These are phyloP conservation scores for Nysson spinosus DNA, from an alignment of 2,888 invertebrate genomes.

Conservation along the genomic window DNA sequence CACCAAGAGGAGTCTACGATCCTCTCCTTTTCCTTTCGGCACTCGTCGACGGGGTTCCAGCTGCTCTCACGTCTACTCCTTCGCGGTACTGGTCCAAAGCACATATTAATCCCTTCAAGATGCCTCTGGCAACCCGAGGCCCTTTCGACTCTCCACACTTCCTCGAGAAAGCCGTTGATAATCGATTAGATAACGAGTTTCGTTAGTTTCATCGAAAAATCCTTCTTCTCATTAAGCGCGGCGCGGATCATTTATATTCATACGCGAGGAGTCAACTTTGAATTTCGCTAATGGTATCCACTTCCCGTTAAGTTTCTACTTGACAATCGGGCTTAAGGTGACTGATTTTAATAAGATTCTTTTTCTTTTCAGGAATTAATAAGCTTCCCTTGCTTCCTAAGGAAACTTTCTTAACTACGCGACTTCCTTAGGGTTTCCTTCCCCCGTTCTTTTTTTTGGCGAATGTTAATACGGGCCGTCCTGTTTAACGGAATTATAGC, in stretches of 20 bases:
- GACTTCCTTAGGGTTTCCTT: no score
- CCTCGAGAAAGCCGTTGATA: constrained; percentile 41
- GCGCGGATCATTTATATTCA: no score
- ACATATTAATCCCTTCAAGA: constrained; percentile 64
- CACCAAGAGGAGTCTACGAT: constrained; percentile 10
- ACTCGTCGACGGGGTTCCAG: constrained; percentile 50
- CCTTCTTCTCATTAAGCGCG: background rate
- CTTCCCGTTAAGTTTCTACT: background rate
- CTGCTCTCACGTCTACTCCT: constrained; percentile 47
- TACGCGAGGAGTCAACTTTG: constrained; percentile 13
- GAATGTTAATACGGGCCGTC: background rate
- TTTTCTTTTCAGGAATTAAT: constrained; percentile 9
- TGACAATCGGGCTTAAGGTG: no score
- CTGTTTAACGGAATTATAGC: background rate
- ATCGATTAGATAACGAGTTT: constrained; percentile 32
- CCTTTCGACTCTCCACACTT: background rate
- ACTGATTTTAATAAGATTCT: constrained; percentile 14
- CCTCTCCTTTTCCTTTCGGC: constrained; percentile 38
- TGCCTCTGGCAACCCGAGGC: background rate
- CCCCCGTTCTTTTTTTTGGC: background rate
- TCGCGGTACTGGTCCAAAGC: constrained; percentile 60
- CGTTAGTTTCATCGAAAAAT: background rate
- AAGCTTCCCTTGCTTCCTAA: background rate
- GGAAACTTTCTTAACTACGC: background rate
- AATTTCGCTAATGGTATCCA: background rate